Evolutionary conservation across 2,888 invertebrate species (phyloP).

Genomic region (Tortricodes alternella): DNA sequence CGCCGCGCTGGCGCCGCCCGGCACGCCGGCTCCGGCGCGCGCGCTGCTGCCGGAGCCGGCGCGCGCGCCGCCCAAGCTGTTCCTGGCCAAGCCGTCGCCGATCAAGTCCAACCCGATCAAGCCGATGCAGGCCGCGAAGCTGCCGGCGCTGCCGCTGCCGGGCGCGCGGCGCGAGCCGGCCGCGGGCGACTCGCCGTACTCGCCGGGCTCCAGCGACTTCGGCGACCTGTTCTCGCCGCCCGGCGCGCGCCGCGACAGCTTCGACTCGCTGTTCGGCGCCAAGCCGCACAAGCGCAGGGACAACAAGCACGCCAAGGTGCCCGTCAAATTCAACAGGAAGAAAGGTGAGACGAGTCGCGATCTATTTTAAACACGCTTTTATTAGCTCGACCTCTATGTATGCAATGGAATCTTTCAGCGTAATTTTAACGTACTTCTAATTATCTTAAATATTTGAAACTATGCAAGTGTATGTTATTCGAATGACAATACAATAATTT

Average conservation of each 20-base stretch:
- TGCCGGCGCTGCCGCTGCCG: slow-evolving; percentile 53
- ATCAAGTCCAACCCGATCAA: slow-evolving; percentile 84
- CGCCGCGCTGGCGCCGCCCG: slow-evolving; percentile 45
- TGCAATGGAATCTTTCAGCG: not conserved
- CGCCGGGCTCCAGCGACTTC: slow-evolving; percentile 94
- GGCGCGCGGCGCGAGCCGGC: slow-evolving; percentile 39
- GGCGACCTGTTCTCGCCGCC: slow-evolving; percentile 94
- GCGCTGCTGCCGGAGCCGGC: slow-evolving; percentile 32
- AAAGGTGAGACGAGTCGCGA: slow-evolving; percentile 55
- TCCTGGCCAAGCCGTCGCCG: slow-evolving; percentile 76
- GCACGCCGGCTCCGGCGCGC: slow-evolving; percentile 47
- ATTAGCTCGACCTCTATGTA: not conserved
- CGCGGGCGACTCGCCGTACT: slow-evolving; percentile 87
- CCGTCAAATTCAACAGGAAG: slow-evolving; percentile 69
- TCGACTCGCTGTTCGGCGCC: slow-evolving; percentile 85
- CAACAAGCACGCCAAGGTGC: slow-evolving; percentile 52
- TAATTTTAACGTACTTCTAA: no score
- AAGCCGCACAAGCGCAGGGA: slow-evolving; percentile 42
- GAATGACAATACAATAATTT: no score
- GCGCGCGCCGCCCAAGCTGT: slow-evolving; percentile 70
- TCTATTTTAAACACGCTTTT: not conserved
- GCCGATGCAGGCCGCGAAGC: slow-evolving; percentile 70
- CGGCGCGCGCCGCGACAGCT: slow-evolving; percentile 62
- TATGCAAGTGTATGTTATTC: no score
- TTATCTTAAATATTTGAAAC: no score